Percentiles rank a stretch among this genome's conserved stretches.
phyloP scores from a whole-genome alignment of 2,888 invertebrate species.

The Tuta absoluta region DNA sequence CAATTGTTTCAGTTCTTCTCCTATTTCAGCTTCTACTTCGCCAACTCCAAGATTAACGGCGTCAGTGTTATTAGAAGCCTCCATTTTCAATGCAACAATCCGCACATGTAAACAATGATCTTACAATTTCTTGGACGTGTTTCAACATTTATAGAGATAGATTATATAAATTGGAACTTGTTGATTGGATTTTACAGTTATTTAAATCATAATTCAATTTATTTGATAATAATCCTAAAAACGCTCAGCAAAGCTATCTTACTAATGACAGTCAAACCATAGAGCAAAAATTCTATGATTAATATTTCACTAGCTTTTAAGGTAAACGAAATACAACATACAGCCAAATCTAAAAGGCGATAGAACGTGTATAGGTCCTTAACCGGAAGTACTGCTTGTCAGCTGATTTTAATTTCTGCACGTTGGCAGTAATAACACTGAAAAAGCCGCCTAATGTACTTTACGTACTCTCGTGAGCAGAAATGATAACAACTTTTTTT shows the following conservation, averaged over 20 bases:
- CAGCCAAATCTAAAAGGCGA: neutral
- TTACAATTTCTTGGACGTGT: conserved; percentile 11
- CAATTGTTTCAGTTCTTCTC: conserved; percentile 89
- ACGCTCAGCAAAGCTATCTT: neutral
- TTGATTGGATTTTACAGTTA: conserved; percentile 11
- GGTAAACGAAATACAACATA: neutral
- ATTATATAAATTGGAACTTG: conserved; percentile 9
- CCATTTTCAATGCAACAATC: conserved; percentile 61
- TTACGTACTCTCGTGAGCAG: conserved; percentile 25
- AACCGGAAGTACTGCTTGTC: conserved; percentile 46
- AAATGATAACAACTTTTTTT: neutral
- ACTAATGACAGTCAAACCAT: conserved; percentile 1
- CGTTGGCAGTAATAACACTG: conserved; percentile 57
- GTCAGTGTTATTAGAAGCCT: conserved; percentile 79
- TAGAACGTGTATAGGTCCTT: neutral
- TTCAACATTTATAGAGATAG: neutral
- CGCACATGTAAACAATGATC: conserved; percentile 28
- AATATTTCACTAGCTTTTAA: neutral
- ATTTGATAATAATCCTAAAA: neutral
- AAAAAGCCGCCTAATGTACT: conserved; percentile 60
- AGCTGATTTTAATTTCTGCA: conserved; percentile 66
- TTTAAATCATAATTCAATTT: conserved; percentile 21
- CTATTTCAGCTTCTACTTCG: conserved; percentile 87
- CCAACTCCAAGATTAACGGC: conserved; percentile 85
- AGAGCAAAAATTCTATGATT: neutral